A percentile compares a stretch with the other conserved stretches of the same genome.
phyloP scores from a whole-genome alignment of 2,888 invertebrate genomes.

The Papilio demoleus region DNA sequence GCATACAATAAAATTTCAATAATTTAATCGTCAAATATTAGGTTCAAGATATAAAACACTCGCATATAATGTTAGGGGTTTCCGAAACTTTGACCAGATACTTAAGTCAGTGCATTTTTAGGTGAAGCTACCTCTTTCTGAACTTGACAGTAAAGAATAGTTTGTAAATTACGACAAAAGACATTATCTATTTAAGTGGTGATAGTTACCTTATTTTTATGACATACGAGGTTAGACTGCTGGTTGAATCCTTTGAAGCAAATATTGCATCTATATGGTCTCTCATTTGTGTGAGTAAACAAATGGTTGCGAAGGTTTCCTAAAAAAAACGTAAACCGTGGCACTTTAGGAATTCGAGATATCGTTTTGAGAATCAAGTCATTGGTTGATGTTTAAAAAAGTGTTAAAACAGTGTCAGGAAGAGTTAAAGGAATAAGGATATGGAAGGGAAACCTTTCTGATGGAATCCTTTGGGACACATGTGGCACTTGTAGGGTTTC shows the following conservation, averaged over 20 bases:
- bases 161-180: too few relatives aligned
- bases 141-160: too few relatives aligned
- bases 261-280: constrained; percentile 89
- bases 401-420: neutral
- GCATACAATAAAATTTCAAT: neutral
- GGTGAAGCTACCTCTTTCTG: too few relatives aligned
- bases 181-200: too few relatives aligned
- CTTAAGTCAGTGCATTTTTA: too few relatives aligned
- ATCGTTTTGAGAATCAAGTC: neutral
- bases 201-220: constrained; percentile 85
- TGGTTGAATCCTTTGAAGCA: constrained; percentile 91
- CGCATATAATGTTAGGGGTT: too few relatives aligned
- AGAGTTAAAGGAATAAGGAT: constrained; percentile 13
- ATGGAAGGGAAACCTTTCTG: constrained; percentile 85
- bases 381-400: neutral
- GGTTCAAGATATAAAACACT: too few relatives aligned
- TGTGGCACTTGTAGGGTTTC: constrained; percentile 89
- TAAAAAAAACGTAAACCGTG: constrained; percentile 53
- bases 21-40: neutral
- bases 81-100: too few relatives aligned
- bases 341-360: neutral
- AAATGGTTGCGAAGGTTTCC: constrained; percentile 90
- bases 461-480: constrained; percentile 91
- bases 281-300: constrained; percentile 90
- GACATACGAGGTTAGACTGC: constrained; percentile 91